Base-by-base conservation (phyloP, 2,888 invertebrate species). In the Esperia sulphurella region DNA sequence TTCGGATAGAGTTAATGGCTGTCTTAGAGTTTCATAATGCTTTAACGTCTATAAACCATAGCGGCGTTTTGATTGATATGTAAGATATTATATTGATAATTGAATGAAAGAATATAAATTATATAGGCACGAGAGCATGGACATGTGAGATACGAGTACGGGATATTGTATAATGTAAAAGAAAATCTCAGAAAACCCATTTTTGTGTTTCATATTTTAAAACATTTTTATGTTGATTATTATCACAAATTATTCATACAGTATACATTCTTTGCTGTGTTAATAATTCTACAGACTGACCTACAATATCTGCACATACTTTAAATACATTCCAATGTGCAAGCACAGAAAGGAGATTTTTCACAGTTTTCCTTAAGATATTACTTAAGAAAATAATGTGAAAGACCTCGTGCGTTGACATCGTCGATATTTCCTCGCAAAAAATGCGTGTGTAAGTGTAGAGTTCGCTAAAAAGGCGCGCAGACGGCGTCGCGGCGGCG, bases 401-500 rank as follows among this genome's bases (percentile, higher is more conserved):
- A 42, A 43, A 42, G 30, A 39, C 70, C 14, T 9, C 68, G 84
- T 79, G 65, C 84, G 74, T 83, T 83, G 84, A 83, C 83, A 78
- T 81, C 78, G 62, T 55, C 65, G 72, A 78, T 82, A 79, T 82
- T 81, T 71, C 72, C 73, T 79, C 73, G 81, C 81, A 80, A 88
- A 88, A 88, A 85, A 80, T 80, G 72, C 63, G 70, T 75, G 66
- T 75, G 78, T 82, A 83, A 84, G 80, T 83, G 80, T 74, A 68
- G 76, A 76, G 78, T 80, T 81, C 79, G 81, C 84, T 87, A 86
- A 87, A 86, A 85, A 84, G 87, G 87, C 82, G 82, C 77, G 79
- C 83, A 89, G 88, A 89, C 89, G 86, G 89, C 89, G 89, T 87
- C 87, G 87, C 87, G 86, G 81, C 86, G 84, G 62, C 83, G 86